Evolutionary conservation across 2,113 vertebrate species (phyloP).

Genomic region (Bubalus kerabau): DNA sequence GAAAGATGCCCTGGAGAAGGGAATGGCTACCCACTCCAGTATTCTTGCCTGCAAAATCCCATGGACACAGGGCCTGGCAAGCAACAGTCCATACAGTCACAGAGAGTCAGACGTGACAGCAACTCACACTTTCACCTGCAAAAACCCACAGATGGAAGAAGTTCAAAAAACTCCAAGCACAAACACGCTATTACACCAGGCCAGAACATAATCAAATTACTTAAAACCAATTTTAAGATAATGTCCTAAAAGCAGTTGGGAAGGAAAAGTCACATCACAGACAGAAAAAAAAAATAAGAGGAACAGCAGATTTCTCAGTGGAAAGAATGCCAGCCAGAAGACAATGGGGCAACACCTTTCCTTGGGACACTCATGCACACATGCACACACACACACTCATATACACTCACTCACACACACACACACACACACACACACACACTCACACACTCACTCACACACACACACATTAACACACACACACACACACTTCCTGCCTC

Average conservation of each 20-base stretch:
- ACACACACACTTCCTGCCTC: background rate
- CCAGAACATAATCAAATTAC: background rate
- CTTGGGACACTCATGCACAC: background rate
- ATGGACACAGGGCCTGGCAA: background rate
- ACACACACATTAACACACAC: too few species aligned
- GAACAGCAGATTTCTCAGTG: background rate
- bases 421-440: accelerated
- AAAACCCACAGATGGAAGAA: background rate
- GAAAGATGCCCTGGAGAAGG: background rate
- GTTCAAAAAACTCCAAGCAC: background rate
- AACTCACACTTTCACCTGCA: background rate
- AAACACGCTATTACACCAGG: background rate
- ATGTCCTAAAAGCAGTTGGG: background rate
- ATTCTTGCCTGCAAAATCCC: background rate
- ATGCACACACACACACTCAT: accelerated
- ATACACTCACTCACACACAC: accelerated
- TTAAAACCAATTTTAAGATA: background rate
- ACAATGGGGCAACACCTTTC: background rate
- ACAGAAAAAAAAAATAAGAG: background rate
- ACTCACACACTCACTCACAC: accelerated
- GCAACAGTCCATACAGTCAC: accelerated
- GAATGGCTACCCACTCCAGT: background rate
- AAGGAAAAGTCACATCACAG: background rate
- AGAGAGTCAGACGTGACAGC: background rate
- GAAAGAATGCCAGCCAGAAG: background rate